Percentiles rank a stretch among this genome's conserved stretches.
Evolutionary conservation across 2,888 invertebrate species (phyloP).

Genomic region (Serrognathus titanus): DNA sequence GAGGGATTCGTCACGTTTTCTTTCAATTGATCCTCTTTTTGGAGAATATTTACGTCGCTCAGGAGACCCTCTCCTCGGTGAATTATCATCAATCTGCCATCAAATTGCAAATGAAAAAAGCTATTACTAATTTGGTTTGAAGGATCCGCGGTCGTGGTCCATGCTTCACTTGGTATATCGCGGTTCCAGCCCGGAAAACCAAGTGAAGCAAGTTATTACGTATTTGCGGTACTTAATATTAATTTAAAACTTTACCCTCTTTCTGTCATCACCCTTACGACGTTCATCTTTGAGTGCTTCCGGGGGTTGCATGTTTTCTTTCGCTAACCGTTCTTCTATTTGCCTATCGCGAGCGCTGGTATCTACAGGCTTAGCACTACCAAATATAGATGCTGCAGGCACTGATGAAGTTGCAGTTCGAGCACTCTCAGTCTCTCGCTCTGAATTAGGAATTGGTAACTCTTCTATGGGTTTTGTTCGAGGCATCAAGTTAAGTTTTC

Average conservation of each 20-base stretch:
- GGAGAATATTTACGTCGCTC: conserved; percentile 23
- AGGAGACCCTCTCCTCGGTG: conserved; percentile 7
- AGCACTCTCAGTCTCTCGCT: conserved; percentile 35
- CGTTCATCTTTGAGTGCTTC: conserved; percentile 32
- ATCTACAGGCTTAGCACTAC: conserved; percentile 93
- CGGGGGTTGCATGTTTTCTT: conserved; percentile 42
- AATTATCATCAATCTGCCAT: conserved; percentile 16
- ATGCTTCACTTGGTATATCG: too few species aligned
- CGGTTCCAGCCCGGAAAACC: too few species aligned
- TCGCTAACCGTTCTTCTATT: conserved; percentile 83
- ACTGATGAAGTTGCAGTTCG: conserved; percentile 50
- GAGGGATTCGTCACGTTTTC: conserved; percentile 15
- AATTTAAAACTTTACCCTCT: conserved; percentile 17
- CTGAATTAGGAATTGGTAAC: conserved; percentile 28
- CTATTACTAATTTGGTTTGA: neutral
- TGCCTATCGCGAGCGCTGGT: conserved; percentile 86
- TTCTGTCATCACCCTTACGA: conserved; percentile 29
- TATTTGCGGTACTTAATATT: too few species aligned
- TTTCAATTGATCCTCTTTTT: conserved; percentile 1
- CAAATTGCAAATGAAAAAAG: neutral
- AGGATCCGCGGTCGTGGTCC: too few species aligned
- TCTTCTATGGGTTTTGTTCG: conserved; percentile 70
- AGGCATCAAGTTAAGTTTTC: conserved; percentile 75
- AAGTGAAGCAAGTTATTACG: too few species aligned
- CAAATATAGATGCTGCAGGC: conserved; percentile 78